Base-by-base conservation (phyloP, 1,140 invertebrate genomes). In the Trichonephila inaurata region DNA sequence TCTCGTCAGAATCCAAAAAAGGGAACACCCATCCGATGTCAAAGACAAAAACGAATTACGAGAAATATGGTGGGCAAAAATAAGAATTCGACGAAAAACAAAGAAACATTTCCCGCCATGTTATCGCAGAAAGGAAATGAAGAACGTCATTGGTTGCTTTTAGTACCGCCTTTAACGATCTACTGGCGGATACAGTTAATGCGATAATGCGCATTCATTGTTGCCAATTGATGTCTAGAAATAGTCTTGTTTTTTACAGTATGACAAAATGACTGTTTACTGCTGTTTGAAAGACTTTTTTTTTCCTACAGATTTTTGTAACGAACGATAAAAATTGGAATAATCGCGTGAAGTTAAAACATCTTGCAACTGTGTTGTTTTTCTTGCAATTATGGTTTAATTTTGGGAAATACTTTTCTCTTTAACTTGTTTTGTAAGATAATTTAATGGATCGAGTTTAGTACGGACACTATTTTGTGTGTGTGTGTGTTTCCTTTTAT, bases 11-110 rank as follows among this genome's bases (percentile, higher is more conserved):
- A 40, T 40, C 51, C 51, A 8, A 51, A 69, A 69, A 69, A 69
- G 66, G 66, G 14, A 69, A 69, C 66, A 69, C 66, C 66, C 66
- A 69, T 28, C 21, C 21, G 7, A 12, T 69, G 66, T 69, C 66
- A 69, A 24, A 69, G 24, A n/a, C 66, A 14, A 4, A 69, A 69
- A 24, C 8, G 10, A 69, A 12, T 24, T 24, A 69, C n/a, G 24
- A 69, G n/a, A 69, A 69, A 69, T 69, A 69, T 69, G 66, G 21
- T 12, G n/a, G 66, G n/a, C n/a, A 69, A 69, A 69, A 69, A n/a
- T 69, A 69, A 69, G 66, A 69, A 69, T 18, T 21, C 5, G 19
- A 21, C 21, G n/a, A n/a, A 24, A 24, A 24, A 69, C 66, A 69
- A 69, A 69, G 66, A 69, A 69, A 69, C 66, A 12, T 69, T 69